These are phyloP conservation scores for Deilephila porcellus DNA, from an alignment of 2,888 invertebrate species.

Conservation along the genomic window DNA sequence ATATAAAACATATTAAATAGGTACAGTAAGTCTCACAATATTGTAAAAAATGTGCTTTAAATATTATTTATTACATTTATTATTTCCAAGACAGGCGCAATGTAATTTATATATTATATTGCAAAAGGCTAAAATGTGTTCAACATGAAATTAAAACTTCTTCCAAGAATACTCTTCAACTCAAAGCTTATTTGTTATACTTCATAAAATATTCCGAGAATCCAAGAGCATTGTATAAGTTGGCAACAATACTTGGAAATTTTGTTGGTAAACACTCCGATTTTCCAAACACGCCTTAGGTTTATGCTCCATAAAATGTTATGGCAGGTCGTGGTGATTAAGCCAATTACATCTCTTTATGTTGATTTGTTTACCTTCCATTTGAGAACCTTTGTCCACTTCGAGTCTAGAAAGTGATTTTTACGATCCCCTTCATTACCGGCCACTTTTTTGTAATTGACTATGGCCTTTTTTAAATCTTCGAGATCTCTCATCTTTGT, in stretches of 20 bases:
- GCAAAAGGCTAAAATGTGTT: too few relatives aligned
- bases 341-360: conserved; percentile 62
- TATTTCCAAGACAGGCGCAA: too few relatives aligned
- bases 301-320: conserved; percentile 67
- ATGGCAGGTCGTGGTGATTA: conserved; percentile 63
- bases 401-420: neutral
- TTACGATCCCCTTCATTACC: neutral
- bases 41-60: too few relatives aligned
- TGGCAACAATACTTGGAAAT: conserved; percentile 32
- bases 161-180: too few relatives aligned
- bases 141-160: too few relatives aligned
- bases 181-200: neutral
- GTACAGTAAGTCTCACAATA: too few relatives aligned
- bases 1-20: too few relatives aligned
- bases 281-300: conserved; percentile 61
- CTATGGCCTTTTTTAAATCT: neutral
- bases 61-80: too few relatives aligned
- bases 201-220: neutral
- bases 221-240: neutral
- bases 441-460: neutral
- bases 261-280: conserved; percentile 45
- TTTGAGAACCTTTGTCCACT: conserved; percentile 24
- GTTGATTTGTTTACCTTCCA: conserved; percentile 52
- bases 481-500: neutral
- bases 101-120: too few relatives aligned